Evolutionary conservation across 2,797 vertebrate genomes (phyloP).

Genomic region (Mus spretus): DNA sequence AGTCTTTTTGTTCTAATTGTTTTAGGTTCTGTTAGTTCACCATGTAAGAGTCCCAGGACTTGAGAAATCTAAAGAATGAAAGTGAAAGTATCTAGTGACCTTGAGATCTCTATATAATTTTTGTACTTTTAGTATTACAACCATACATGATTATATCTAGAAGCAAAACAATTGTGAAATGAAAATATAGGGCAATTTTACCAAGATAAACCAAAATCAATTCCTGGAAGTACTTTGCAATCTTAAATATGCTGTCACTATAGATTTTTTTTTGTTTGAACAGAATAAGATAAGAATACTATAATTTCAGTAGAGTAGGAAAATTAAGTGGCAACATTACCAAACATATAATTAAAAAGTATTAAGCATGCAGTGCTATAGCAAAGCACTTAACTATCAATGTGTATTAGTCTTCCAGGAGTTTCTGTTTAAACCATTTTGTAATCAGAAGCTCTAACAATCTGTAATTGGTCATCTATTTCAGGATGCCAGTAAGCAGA

Average conservation of each 20-base stretch:
- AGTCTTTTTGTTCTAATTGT: neutral
- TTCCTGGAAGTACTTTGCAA: neutral
- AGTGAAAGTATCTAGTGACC: neutral
- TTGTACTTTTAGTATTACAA: constrained; percentile 41
- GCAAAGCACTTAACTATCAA: constrained; percentile 22
- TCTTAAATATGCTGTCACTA: neutral
- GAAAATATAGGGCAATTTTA: neutral
- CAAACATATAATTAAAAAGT: constrained; percentile 43
- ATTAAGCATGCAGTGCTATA: neutral
- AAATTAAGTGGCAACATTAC: neutral
- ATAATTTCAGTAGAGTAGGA: constrained; percentile 11
- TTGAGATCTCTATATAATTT: neutral
- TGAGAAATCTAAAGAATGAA: constrained; percentile 6
- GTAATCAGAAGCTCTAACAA: neutral
- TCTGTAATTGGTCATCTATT: neutral
- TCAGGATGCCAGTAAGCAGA: neutral
- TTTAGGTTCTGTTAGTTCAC: neutral
- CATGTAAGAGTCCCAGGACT: neutral
- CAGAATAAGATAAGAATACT: neutral
- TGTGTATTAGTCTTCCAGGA: neutral
- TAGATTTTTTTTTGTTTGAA: neutral
- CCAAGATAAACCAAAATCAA: neutral
- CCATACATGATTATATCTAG: neutral
- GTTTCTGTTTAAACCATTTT: neutral
- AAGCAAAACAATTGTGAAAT: neutral